Base-by-base conservation (phyloP, 2,888 invertebrate species). In the Chalcis sispes region DNA sequence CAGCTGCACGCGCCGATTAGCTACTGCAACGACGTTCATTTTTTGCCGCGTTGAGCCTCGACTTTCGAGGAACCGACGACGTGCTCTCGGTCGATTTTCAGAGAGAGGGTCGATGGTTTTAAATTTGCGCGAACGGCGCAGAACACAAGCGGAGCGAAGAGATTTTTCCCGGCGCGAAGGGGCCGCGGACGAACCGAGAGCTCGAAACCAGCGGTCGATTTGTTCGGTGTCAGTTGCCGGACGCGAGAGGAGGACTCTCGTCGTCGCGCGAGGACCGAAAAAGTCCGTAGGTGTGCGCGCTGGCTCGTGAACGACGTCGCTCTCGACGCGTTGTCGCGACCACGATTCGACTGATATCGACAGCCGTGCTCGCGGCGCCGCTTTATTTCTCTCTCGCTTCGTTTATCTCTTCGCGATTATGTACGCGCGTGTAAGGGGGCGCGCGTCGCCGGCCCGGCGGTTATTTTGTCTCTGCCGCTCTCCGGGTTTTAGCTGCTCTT, bases 151-250 rank as follows among this genome's bases (percentile, higher is more conserved):
- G n/a, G n/a, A n/a, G n/a, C n/a, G n/a, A n/a, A n/a, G n/a, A n/a
- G n/a, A n/a, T n/a, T n/a, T n/a, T n/a, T n/a, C n/a, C n/a, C n/a
- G n/a, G n/a, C n/a, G n/a, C n/a, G n/a, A n/a, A n/a, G n/a, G n/a
- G n/a, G n/a, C n/a, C n/a, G n/a, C n/a, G n/a, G n/a, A n/a, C n/a
- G n/a, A n/a, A n/a, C n/a, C n/a, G n/a, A n/a, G n/a, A n/a, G n/a
- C n/a, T 13, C 48, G 59, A 40, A 52, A 46, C 29, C 15, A 8
- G 40, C 23, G 58, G 65, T 56, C 85, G 83, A 87, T 87, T 87
- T 87, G 87, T 87, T 87, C 82, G 84, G 84, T 86, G 87, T 87
- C 87, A 87, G 83, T 87, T 87, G 87, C 87, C 87, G 76, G 81
- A 76, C 73, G 80, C 79, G 78, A 65, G 77, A 69, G 61, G 75